These are phyloP conservation scores for Malacoraja senta DNA, from an alignment of 2,797 vertebrate genomes.

Conservation along the genomic window DNA sequence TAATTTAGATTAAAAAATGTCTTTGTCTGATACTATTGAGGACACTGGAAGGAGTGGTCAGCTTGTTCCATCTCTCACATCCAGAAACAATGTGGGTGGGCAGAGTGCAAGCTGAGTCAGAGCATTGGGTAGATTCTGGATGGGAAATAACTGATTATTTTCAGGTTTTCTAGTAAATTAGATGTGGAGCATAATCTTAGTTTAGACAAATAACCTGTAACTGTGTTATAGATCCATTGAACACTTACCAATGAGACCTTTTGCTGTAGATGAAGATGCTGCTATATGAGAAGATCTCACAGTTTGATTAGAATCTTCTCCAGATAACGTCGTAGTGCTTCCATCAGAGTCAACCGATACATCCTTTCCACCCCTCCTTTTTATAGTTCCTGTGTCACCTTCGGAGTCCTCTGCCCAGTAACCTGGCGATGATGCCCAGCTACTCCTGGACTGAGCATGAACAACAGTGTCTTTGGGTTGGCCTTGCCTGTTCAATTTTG, in stretches of 20 bases:
- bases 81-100: too few species aligned
- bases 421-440: constrained; percentile 85
- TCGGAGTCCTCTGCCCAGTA: constrained; percentile 98
- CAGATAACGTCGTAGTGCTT: constrained; percentile 72
- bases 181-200: not conserved
- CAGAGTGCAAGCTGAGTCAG: too few species aligned
- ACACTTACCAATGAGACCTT: constrained; percentile 76
- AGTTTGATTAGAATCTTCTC: constrained; percentile 78
- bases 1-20: too few species aligned
- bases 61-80: too few species aligned
- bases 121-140: too few species aligned
- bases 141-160: not conserved
- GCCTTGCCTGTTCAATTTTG: constrained; percentile 61
- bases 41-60: too few species aligned
- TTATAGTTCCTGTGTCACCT: constrained; percentile 94
- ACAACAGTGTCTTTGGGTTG: constrained; percentile 64
- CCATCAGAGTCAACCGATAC: constrained; percentile 80
- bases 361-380: constrained; percentile 89
- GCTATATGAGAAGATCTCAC: constrained; percentile 70
- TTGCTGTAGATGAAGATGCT: constrained; percentile 68
- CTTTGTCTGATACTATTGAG: too few species aligned
- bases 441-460: constrained; percentile 80
- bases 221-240: not conserved
- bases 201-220: not conserved
- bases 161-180: not conserved